phyloP scores from a whole-genome alignment of 1,140 invertebrate species.

The Himalopsyche phryganea region DNA sequence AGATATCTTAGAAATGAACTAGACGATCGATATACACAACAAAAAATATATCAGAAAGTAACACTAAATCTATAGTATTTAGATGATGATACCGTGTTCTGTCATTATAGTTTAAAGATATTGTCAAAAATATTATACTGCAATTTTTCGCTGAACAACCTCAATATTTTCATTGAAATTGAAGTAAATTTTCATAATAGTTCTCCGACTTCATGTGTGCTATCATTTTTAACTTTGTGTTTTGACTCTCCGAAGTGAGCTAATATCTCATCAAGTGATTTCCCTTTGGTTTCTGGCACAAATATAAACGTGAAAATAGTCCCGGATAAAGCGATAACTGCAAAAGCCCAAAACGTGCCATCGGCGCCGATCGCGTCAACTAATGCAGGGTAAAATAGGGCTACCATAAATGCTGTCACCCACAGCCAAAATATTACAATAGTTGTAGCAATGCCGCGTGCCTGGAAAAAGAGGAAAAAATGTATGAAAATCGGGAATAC shows the following conservation, averaged over 20 bases:
- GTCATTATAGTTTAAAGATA: too few relatives aligned
- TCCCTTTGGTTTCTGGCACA: constrained; percentile 27
- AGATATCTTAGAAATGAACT: too few relatives aligned
- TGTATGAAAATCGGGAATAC: background rate
- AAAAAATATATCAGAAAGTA: too few relatives aligned
- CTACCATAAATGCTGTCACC: constrained; percentile 19
- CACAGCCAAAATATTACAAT: constrained; percentile 20
- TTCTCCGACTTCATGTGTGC: too few relatives aligned
- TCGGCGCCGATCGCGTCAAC: constrained; percentile 1
- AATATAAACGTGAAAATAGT: constrained; percentile 10
- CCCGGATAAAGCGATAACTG: constrained; percentile 15
- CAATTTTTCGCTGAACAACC: too few relatives aligned
- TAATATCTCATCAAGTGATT: constrained; percentile 13
- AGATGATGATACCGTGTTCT: too few relatives aligned
- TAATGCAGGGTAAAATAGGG: constrained; percentile 14
- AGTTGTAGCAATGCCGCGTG: constrained; percentile 6
- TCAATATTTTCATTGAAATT: too few relatives aligned
- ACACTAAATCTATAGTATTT: too few relatives aligned
- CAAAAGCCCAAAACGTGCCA: constrained; percentile 19
- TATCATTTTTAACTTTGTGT: background rate
- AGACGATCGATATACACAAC: too few relatives aligned
- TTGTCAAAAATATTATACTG: too few relatives aligned
- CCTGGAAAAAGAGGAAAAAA: constrained; percentile 15
- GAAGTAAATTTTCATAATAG: too few relatives aligned
- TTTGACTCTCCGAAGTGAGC: constrained; percentile 1